phyloP scores from a whole-genome alignment of 1,140 invertebrate species.

The Drosophila persimilis region DNA sequence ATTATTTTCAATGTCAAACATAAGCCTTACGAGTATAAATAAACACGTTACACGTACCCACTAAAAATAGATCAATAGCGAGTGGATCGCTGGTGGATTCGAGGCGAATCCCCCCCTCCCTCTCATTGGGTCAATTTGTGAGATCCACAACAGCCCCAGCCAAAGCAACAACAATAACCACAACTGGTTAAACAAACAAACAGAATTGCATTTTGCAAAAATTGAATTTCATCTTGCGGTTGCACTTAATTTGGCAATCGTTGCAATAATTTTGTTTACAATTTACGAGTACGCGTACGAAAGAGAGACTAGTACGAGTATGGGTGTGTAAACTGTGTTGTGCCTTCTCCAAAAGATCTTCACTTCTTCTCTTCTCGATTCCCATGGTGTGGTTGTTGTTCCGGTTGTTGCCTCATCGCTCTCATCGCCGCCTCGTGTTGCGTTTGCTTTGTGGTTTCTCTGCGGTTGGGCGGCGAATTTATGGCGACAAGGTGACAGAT shows the following conservation, averaged over 20 bases:
- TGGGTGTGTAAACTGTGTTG: slow-evolving; percentile 59
- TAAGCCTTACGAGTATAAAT: slow-evolving; percentile 64
- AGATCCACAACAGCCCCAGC: slow-evolving; percentile 26
- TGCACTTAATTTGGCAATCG: slow-evolving; percentile 80
- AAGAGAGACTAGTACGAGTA: slow-evolving; percentile 13
- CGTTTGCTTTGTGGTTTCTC: slow-evolving; percentile 45
- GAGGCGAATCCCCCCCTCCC: slow-evolving; percentile 31
- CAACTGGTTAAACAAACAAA: slow-evolving; percentile 65
- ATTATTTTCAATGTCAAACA: slow-evolving; percentile 80
- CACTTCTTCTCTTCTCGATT: slow-evolving; percentile 8
- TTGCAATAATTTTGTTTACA: slow-evolving; percentile 81
- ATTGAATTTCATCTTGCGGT: slow-evolving; percentile 75
- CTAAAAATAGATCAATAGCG: slow-evolving; percentile 52
- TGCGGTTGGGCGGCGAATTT: slow-evolving; percentile 49
- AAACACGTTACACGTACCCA: slow-evolving; percentile 53
- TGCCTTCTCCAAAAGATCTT: slow-evolving; percentile 38
- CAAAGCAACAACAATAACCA: slow-evolving; percentile 21
- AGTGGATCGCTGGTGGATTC: slow-evolving; percentile 24
- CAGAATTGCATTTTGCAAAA: slow-evolving; percentile 62
- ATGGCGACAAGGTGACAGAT: slow-evolving; percentile 77
- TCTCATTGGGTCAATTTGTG: slow-evolving; percentile 46
- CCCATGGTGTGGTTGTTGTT: slow-evolving; percentile 1
- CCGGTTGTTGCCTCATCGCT: slow-evolving; percentile 3
- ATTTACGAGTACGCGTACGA: slow-evolving; percentile 64
- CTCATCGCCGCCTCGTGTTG: slow-evolving; percentile 16